phyloP scores from a whole-genome alignment of 2,888 invertebrate genomes.

The Phalangium opilio region DNA sequence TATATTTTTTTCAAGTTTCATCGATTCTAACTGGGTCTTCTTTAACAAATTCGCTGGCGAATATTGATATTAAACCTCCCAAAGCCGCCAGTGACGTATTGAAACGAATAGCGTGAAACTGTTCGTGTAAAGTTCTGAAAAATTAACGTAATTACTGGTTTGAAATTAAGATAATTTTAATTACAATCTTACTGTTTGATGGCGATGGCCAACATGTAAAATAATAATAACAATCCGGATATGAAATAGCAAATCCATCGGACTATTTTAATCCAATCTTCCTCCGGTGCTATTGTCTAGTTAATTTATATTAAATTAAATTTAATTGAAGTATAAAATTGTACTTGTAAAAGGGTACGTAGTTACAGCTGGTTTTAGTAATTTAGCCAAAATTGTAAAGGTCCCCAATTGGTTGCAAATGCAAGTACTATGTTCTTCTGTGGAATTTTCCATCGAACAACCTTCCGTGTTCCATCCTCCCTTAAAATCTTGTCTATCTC shows the following conservation, averaged over 20 bases:
- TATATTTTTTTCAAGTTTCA: no score
- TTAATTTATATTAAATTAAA: neutral
- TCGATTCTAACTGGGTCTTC: conserved; percentile 17
- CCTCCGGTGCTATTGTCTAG: conserved; percentile 20
- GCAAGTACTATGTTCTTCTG: conserved; percentile 17
- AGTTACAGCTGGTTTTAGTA: conserved; percentile 16
- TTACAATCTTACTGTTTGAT: neutral
- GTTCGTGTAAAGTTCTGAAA: conserved; percentile 23
- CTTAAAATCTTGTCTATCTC: neutral
- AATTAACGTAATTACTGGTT: neutral
- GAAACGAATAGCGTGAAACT: conserved; percentile 24
- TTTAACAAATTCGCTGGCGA: conserved; percentile 21
- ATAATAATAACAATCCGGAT: conserved; percentile 19
- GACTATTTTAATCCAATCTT: conserved; percentile 21
- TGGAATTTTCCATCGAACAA: conserved; percentile 14
- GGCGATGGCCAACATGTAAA: conserved; percentile 21
- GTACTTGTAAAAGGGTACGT: no score
- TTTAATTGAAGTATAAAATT: neutral
- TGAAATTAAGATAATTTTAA: no score
- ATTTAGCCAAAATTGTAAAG: conserved; percentile 17
- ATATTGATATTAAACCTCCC: conserved; percentile 20
- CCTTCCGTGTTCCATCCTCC: conserved; percentile 16
- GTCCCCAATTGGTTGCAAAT: conserved; percentile 15
- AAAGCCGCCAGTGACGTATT: conserved; percentile 21
- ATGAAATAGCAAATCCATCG: conserved; percentile 22